These are phyloP conservation scores for Falcunculus frontatus DNA, from an alignment of 2,113 vertebrate genomes.

Conservation along the genomic window DNA sequence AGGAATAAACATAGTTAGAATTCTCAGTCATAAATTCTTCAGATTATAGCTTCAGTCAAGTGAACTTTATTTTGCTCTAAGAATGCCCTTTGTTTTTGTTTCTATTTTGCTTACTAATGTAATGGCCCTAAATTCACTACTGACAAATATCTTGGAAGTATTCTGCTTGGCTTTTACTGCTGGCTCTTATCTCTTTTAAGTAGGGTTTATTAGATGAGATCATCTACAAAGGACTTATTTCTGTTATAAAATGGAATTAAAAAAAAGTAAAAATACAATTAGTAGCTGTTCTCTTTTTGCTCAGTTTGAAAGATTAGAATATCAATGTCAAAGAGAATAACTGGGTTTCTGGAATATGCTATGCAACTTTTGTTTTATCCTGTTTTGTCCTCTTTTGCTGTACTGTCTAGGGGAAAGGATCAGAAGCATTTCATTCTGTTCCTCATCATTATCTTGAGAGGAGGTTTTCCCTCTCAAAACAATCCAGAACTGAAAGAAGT, in stretches of 20 bases:
- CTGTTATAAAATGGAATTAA: conserved; percentile 51
- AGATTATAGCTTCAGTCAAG: not conserved
- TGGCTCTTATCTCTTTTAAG: conserved; percentile 23
- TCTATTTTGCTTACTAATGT: conserved; percentile 29
- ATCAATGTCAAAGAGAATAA: conserved; percentile 37
- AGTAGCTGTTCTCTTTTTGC: conserved; percentile 43
- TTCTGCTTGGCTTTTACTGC: conserved; percentile 21
- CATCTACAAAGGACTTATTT: conserved; percentile 35
- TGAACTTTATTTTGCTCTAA: conserved; percentile 16
- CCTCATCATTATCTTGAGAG: conserved; percentile 6
- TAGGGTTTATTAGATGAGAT: conserved; percentile 44
- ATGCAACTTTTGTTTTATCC: conserved; percentile 49
- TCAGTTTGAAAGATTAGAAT: conserved; percentile 28
- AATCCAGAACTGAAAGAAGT: conserved; percentile 32
- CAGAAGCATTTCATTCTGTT: conserved; percentile 30
- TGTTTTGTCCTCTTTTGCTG: conserved; percentile 42
- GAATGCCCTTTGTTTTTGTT: conserved; percentile 10
- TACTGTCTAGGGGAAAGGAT: conserved; percentile 19
- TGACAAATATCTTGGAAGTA: conserved; percentile 17
- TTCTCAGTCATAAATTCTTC: conserved; percentile 8
- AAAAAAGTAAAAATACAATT: conserved; percentile 52
- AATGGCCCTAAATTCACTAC: conserved; percentile 10
- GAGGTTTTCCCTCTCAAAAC: conserved; percentile 4
- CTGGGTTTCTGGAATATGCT: conserved; percentile 27
- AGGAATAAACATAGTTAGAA: not conserved